These are phyloP conservation scores for Drosophila pseudotakahashii DNA, from an alignment of 2,888 invertebrate genomes.

Conservation along the genomic window DNA sequence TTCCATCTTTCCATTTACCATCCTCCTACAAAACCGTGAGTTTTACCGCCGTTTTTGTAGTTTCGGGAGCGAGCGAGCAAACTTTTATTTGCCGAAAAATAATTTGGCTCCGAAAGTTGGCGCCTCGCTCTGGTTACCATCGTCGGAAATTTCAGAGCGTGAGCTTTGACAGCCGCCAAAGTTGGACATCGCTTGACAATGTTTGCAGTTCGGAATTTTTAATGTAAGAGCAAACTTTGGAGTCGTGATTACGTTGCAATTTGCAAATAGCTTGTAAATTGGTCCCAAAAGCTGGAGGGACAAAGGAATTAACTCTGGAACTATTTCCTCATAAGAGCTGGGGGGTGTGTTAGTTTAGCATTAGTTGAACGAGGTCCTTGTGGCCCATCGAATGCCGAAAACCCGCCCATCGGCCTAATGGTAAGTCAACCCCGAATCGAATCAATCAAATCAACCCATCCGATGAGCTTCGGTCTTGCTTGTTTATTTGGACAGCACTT, in stretches of 20 bases:
- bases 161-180: constrained; percentile 53
- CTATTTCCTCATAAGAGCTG: not conserved
- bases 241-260: constrained; percentile 14
- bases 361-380: constrained; percentile 7
- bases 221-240: constrained; percentile 24
- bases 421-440: constrained; percentile 67
- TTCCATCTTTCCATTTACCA: not conserved
- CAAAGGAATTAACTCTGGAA: not conserved
- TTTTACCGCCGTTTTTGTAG: constrained; percentile 17
- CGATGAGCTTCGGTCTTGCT: constrained; percentile 31
- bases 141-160: constrained; percentile 24
- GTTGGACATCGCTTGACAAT: constrained; percentile 32
- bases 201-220: constrained; percentile 41
- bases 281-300: constrained; percentile 1
- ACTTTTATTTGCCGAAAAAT: constrained; percentile 53
- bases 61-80: constrained; percentile 30
- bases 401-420: constrained; percentile 53
- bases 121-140: constrained; percentile 25
- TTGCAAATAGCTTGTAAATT: constrained; percentile 42
- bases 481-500: constrained; percentile 58
- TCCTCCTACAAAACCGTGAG: not conserved
- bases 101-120: constrained; percentile 48
- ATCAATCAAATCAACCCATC: constrained; percentile 63
- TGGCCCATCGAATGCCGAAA: not conserved
- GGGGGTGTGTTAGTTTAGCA: constrained; percentile 17